phyloP scores from a whole-genome alignment of 2,797 vertebrate genomes.

The Scomberomorus guttatus region DNA sequence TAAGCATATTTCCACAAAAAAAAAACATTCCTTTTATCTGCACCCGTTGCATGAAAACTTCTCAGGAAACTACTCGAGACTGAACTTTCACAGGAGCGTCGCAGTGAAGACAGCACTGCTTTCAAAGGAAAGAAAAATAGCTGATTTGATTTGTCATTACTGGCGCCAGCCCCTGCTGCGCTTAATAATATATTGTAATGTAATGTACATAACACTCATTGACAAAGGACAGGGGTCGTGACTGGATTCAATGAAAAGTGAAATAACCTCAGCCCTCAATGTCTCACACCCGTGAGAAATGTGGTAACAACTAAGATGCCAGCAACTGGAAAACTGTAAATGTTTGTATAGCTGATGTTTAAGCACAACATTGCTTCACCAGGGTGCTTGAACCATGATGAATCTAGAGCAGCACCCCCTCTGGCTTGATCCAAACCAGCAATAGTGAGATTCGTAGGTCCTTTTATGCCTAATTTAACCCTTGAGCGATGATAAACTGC shows the following conservation, averaged over 20 bases:
- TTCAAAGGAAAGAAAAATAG: background rate
- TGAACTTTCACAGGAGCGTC: background rate
- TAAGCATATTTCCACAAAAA: too few relatives aligned
- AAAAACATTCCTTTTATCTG: too few relatives aligned
- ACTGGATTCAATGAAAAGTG: background rate
- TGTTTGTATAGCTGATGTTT: slow-evolving; percentile 12
- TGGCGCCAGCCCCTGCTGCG: background rate
- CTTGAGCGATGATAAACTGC: slow-evolving; percentile 52
- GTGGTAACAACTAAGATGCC: background rate
- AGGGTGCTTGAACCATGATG: slow-evolving; percentile 26
- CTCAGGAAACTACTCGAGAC: background rate
- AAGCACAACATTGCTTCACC: slow-evolving; percentile 9
- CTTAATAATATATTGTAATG: background rate
- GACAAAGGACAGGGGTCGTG: background rate
- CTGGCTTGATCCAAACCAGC: slow-evolving; percentile 47
- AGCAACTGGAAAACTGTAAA: background rate
- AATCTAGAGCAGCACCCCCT: slow-evolving; percentile 24
- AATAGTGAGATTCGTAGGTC: slow-evolving; percentile 37
- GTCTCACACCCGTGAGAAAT: background rate
- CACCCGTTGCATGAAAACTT: background rate
- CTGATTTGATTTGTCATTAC: too few relatives aligned
- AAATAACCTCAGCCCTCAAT: background rate
- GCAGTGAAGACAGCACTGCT: background rate
- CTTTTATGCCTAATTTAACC: slow-evolving; percentile 68
- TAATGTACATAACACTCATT: background rate